Base-by-base conservation (phyloP, 2,113 vertebrate genomes). In the Leptodactylus fuscus region DNA sequence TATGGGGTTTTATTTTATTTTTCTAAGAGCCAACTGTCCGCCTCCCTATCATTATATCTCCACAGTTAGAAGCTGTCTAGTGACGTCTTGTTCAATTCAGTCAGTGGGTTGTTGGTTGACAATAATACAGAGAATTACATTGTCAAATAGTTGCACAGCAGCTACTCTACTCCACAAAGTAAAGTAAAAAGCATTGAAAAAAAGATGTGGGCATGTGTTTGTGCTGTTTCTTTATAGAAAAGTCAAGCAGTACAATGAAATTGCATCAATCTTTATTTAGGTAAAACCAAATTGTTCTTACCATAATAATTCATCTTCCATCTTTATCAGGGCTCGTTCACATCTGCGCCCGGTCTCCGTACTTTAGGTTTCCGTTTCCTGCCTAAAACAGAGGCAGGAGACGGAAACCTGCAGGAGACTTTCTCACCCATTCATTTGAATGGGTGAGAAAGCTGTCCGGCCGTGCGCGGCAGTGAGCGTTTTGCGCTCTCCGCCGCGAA, bases 41-140 rank as follows among this genome's bases (percentile, higher is more conserved):
- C 27, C 15, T 76, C 34, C 74, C 74, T 46, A 32, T 76, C 27
- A 76, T 51, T 76, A 51, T 32, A 51, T 49, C n/a, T 76, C 46
- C 7, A 20, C 24, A 51, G 74, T 34, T 51, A 76, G 44, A 20
- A n/a, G 24, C 12, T 48, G 29, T 53, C 24, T 51, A 32, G 46
- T 76, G 73, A 51, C 73, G 5, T 77, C 48, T 32, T 32, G 48
- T 53, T 29, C 24, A 53, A 53, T 53, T 53, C 29, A 53, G 51
- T 38, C 34, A 58, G 22, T 41, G 34, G 51, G 4, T 49, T 79
- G 13, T 38, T 79, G 53, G 38, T 5, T 60, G 76, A 58, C 34
- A 79, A 58, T 41, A 41, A 38, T 60, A 58, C 55, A 58, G 11
- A 41, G 22, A 79, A 79, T 41, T 41, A 41, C 22, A 79, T 60